Evolutionary conservation across 2,797 vertebrate genomes (phyloP).

Genomic region (Falco columbarius): DNA sequence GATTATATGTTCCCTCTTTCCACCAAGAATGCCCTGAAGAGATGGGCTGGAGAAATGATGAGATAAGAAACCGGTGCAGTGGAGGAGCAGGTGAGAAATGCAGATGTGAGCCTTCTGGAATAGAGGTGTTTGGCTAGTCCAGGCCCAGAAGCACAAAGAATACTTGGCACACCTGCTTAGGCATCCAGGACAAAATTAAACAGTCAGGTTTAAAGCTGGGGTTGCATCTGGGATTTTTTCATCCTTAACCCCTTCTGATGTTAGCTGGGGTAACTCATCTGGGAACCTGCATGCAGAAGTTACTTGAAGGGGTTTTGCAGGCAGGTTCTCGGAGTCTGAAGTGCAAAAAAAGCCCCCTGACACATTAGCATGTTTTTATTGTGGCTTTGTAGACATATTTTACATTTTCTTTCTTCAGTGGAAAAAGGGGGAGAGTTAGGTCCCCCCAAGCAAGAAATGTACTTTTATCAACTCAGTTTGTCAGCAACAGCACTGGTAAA

Average conservation of each 20-base stretch:
- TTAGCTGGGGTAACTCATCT: constrained; percentile 13
- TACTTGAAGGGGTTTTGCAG: background rate
- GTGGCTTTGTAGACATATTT: constrained; percentile 30
- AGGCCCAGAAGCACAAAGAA: background rate
- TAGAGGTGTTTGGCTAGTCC: background rate
- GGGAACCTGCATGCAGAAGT: background rate
- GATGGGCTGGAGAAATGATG: background rate
- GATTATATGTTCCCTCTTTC: background rate
- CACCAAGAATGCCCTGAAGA: background rate
- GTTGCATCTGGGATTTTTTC: background rate
- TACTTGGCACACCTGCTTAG: background rate
- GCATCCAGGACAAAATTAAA: background rate
- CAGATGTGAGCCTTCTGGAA: background rate
- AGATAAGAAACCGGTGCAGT: accelerated
- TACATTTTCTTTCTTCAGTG: background rate
- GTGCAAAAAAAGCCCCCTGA: background rate
- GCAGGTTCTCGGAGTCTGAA: constrained; percentile 1
- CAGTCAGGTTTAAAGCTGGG: background rate
- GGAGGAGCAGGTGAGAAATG: background rate
- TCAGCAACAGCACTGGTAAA: background rate
- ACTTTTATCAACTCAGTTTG: background rate
- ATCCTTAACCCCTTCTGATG: background rate
- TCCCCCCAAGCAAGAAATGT: constrained; percentile 21
- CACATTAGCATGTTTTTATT: constrained; percentile 46
- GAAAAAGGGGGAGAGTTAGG: background rate